phyloP scores from a whole-genome alignment of 2,888 invertebrate genomes.

The Cryptosula pallasiana region DNA sequence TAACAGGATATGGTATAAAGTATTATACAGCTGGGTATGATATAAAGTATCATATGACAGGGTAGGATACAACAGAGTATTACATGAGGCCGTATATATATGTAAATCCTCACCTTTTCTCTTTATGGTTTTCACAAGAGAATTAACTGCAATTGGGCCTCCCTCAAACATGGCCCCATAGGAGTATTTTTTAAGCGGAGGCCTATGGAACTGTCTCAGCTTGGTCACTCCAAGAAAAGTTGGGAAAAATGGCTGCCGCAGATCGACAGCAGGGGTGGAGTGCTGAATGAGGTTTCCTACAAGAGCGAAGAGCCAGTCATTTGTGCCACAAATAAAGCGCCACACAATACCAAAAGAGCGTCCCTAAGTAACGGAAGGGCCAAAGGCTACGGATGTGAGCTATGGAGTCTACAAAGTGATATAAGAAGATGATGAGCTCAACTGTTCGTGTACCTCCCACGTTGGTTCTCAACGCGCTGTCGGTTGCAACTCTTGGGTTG shows the following conservation, averaged over 20 bases:
- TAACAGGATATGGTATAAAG: too few relatives aligned
- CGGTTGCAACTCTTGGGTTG: conserved; percentile 61
- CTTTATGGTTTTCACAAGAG: conserved; percentile 81
- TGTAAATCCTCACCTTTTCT: conserved; percentile 72
- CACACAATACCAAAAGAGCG: too few relatives aligned
- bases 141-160: conserved; percentile 74
- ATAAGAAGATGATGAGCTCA: too few relatives aligned
- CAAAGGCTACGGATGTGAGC: too few relatives aligned
- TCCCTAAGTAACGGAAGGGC: too few relatives aligned
- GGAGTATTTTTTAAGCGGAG: conserved; percentile 77
- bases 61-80: too few relatives aligned
- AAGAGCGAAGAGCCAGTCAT: neutral
- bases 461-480: conserved; percentile 52
- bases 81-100: too few relatives aligned
- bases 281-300: conserved; percentile 67
- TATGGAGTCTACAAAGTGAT: too few relatives aligned
- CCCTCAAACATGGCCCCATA: conserved; percentile 69
- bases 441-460: conserved; percentile 81
- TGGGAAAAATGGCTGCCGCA: conserved; percentile 90
- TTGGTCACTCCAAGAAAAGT: conserved; percentile 81
- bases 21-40: too few relatives aligned
- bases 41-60: too few relatives aligned
- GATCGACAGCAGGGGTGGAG: conserved; percentile 92
- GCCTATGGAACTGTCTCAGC: conserved; percentile 87
- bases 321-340: too few relatives aligned